Evolutionary conservation across 2,113 vertebrate genomes (phyloP), one percentile per base, ranked within the genome.

Genomic region (Nycticryphes semicollaris): DNA sequence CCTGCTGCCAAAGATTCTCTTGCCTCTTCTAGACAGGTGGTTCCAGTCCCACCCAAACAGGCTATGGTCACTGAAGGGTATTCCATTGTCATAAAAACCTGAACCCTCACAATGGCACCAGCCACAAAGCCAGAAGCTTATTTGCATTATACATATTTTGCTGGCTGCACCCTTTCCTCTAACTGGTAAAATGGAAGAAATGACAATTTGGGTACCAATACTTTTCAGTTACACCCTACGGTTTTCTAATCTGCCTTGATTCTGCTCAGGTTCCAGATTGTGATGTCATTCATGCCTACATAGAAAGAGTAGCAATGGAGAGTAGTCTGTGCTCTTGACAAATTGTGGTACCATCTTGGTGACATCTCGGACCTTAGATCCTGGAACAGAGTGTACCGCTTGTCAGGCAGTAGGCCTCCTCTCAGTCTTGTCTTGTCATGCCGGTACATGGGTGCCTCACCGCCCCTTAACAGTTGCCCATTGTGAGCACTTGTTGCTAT

Each of bases 401-500:
- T 10, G 19, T 62, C 15, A 17, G 23, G 35, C 22, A 27, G 24
- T 62, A 62, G 35, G 22, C 23, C 59, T 37, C n/a, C 59, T 62
- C 35, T 62, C 14, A 25, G 35, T 62, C 35, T 37, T 35, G 24
- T 9, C 24, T 62, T 27, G 27, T 62, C 59, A 37, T 43, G 31
- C 8, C 3, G 12, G 12, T 28, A 30, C 7, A 14, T 11, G n/a
- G 12, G 5, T 4, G 2, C 1, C 27, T 56, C 45, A 24, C 15
- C 56, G 45, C 2, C 14, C 6, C 21, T 31, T 24, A 27, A 5
- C 21, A 22, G 37, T 64, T 25, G 13, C 25, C 18, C 45, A 35
- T 33, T 39, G 20, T 0, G 2, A 66, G 10, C 57, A 23, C 14
- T 50, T 2, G 1, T 25, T 0, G 0, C 37, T 51, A 70, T 83